Evolutionary conservation across 2,888 invertebrate genomes (phyloP).

Genomic region (Eupeodes latifasciatus): DNA sequence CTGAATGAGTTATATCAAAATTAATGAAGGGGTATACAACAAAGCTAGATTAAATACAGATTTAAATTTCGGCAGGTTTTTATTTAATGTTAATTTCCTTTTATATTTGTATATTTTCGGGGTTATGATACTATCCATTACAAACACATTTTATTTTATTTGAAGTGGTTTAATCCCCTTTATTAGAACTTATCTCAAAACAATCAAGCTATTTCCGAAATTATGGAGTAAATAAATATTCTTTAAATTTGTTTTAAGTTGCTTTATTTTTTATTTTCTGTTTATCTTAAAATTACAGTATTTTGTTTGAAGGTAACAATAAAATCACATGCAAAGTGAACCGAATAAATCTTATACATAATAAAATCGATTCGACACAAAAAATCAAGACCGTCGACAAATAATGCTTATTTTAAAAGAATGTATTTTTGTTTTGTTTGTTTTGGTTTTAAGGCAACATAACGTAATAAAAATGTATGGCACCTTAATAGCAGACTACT

Average conservation of each 20-base stretch:
- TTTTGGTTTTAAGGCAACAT: background rate
- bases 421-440: background rate
- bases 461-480: slow-evolving; percentile 7
- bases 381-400: slow-evolving; percentile 37
- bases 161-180: no score
- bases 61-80: no score
- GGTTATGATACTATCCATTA: no score
- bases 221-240: no score
- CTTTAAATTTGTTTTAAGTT: background rate
- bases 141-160: no score
- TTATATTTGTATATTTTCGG: no score
- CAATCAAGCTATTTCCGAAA: no score
- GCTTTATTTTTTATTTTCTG: slow-evolving; percentile 46
- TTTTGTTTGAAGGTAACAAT: slow-evolving; percentile 69
- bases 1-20: no score
- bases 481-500: slow-evolving; percentile 18
- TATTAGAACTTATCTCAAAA: no score
- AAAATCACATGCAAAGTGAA: slow-evolving; percentile 63
- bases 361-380: slow-evolving; percentile 39
- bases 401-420: slow-evolving; percentile 25
- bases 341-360: slow-evolving; percentile 18
- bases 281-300: slow-evolving; percentile 65
- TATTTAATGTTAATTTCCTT: no score
- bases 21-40: no score
- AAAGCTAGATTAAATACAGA: no score